Evolutionary conservation across 2,888 invertebrate species (phyloP).

Genomic region (Ennomos quercinarius): DNA sequence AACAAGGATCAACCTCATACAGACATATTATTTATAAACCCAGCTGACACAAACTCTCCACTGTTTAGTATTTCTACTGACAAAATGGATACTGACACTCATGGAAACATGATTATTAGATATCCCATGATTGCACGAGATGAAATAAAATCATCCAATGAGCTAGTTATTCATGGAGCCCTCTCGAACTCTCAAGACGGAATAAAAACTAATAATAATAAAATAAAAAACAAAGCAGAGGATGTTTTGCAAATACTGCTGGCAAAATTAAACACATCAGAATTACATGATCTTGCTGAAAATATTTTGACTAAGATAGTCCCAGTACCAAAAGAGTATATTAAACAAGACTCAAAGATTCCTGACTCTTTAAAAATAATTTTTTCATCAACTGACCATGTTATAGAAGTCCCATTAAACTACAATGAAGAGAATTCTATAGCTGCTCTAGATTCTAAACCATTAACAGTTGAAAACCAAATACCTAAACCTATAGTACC

Average conservation of each 20-base stretch:
- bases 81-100: background rate
- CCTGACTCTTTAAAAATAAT: background rate
- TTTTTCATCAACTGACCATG: background rate
- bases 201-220: background rate
- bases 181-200: background rate
- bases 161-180: background rate
- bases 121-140: background rate
- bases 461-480: too few relatives aligned
- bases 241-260: slow-evolving; percentile 2
- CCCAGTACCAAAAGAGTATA: slow-evolving; percentile 8
- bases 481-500: too few relatives aligned
- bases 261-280: slow-evolving; percentile 2
- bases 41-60: background rate
- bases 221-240: background rate
- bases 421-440: background rate
- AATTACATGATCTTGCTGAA: slow-evolving; percentile 13
- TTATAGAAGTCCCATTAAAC: background rate
- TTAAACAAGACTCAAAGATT: background rate
- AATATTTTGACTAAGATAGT: slow-evolving; percentile 7
- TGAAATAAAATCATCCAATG: background rate
- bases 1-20: background rate
- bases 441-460: too few relatives aligned
- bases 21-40: background rate
- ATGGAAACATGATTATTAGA: background rate
- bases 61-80: background rate